phyloP scores from a whole-genome alignment of 2,888 invertebrate genomes.

The Thymelicus acteon region DNA sequence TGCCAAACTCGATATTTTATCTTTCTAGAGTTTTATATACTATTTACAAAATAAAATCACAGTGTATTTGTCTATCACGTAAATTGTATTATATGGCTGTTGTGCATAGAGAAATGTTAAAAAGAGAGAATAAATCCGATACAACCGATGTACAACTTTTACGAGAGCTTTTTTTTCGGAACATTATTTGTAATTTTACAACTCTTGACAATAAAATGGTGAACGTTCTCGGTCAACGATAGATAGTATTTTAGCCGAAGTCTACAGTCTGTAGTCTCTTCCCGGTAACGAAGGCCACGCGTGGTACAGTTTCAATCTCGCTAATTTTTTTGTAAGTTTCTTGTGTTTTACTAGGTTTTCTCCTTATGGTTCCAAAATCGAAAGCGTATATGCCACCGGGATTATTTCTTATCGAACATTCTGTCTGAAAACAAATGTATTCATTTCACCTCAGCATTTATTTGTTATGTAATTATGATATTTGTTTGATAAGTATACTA shows the following conservation, averaged over 20 bases:
- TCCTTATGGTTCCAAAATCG: constrained; percentile 81
- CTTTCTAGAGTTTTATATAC: constrained; percentile 84
- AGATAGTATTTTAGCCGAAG: constrained; percentile 62
- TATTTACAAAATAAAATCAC: constrained; percentile 82
- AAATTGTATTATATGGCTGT: constrained; percentile 79
- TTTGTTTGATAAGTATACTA: constrained; percentile 21
- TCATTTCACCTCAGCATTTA: constrained; percentile 7
- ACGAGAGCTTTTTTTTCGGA: constrained; percentile 59
- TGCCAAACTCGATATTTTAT: constrained; percentile 84
- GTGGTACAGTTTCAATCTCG: constrained; percentile 74
- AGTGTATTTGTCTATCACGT: constrained; percentile 80
- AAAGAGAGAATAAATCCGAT: constrained; percentile 78
- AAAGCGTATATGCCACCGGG: constrained; percentile 83
- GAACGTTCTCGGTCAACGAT: constrained; percentile 24
- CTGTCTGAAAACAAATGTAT: constrained; percentile 70
- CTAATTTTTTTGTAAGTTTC: constrained; percentile 65
- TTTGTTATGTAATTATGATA: constrained; percentile 19
- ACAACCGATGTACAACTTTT: constrained; percentile 82
- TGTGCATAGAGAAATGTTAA: constrained; percentile 79
- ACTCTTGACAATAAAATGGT: constrained; percentile 36
- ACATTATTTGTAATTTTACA: constrained; percentile 34
- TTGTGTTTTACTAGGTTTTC: constrained; percentile 60
- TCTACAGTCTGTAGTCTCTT: constrained; percentile 84
- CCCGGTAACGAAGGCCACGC: constrained; percentile 83
- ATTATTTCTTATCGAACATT: constrained; percentile 81